phyloP scores from a whole-genome alignment of 92 coral and sea anemone species.

The Palythoa heliodiscus region DNA sequence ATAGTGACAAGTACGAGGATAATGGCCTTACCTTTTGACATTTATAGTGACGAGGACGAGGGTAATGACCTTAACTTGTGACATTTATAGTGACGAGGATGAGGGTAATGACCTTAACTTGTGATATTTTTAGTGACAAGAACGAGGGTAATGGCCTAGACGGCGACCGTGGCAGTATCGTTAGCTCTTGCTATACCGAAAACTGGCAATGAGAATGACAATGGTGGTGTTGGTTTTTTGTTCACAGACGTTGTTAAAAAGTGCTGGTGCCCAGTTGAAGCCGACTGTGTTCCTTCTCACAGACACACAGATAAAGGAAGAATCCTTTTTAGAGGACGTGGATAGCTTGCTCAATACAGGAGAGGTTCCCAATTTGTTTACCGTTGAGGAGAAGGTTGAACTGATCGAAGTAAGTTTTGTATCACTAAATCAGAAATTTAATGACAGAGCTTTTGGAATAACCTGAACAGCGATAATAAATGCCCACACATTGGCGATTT shows the following conservation, averaged over 20 bases:
- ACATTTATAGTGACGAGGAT: no score
- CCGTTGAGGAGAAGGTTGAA: slow-evolving; percentile 98
- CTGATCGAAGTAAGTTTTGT: slow-evolving; percentile 78
- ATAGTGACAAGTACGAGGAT: no score
- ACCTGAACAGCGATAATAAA: no score
- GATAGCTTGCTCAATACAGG: slow-evolving; percentile 99
- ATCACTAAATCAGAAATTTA: background rate
- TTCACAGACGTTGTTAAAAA: slow-evolving; percentile 84
- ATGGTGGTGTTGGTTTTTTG: background rate
- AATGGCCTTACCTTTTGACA: no score
- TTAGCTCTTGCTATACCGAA: background rate
- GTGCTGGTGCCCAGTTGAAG: slow-evolving; percentile 98
- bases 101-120: no score
- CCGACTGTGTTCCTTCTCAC: slow-evolving; percentile 97
- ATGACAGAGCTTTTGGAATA: no score
- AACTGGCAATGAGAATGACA: background rate
- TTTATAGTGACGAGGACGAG: no score
- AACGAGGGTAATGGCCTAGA: no score
- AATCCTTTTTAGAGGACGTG: slow-evolving; percentile 96
- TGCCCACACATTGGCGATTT: no score
- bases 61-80: no score
- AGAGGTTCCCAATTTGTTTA: slow-evolving; percentile 97
- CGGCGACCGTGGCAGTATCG: background rate
- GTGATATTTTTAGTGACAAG: no score
- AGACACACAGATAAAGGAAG: slow-evolving; percentile 98